Evolutionary conservation across 1,140 invertebrate species (phyloP).

Genomic region (Parapsyche elsis): DNA sequence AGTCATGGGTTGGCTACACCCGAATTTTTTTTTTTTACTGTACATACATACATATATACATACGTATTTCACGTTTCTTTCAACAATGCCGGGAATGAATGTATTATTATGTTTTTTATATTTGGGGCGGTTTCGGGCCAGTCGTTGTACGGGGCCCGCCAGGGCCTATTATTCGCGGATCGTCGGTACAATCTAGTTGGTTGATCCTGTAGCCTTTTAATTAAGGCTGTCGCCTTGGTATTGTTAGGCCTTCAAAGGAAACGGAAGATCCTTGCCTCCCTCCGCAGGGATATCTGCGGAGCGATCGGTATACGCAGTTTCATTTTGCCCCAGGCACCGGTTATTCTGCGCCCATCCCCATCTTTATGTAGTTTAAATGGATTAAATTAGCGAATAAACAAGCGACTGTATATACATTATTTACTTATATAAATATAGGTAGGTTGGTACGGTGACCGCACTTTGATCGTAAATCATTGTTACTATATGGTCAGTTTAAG

Average conservation of each 20-base stretch:
- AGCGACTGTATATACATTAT: background rate
- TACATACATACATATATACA: too few relatives aligned
- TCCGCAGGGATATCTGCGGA: slow-evolving; percentile 16
- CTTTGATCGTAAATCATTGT: too few relatives aligned
- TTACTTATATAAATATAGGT: too few relatives aligned
- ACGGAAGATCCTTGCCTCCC: slow-evolving; percentile 24
- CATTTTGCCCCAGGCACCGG: background rate
- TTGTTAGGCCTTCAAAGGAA: slow-evolving; percentile 38
- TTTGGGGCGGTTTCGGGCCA: background rate
- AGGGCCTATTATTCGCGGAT: background rate
- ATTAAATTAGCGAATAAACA: slow-evolving; percentile 30
- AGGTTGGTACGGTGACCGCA: too few relatives aligned
- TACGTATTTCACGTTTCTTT: too few relatives aligned
- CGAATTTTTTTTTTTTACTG: too few relatives aligned
- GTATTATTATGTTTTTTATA: too few relatives aligned
- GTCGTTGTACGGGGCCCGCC: background rate
- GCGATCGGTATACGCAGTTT: slow-evolving; percentile 10
- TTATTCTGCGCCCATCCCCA: background rate
- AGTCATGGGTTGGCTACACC: too few relatives aligned
- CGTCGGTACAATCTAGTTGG: background rate
- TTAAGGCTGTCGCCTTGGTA: slow-evolving; percentile 33
- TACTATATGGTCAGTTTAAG: too few relatives aligned
- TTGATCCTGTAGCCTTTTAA: slow-evolving; percentile 39
- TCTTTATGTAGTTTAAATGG: slow-evolving; percentile 16
- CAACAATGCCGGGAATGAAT: too few relatives aligned